A percentile compares a stretch with the other conserved stretches of the same genome.
Evolutionary conservation across 2,888 invertebrate genomes (phyloP).

Genomic region (Dioctria rufipes): DNA sequence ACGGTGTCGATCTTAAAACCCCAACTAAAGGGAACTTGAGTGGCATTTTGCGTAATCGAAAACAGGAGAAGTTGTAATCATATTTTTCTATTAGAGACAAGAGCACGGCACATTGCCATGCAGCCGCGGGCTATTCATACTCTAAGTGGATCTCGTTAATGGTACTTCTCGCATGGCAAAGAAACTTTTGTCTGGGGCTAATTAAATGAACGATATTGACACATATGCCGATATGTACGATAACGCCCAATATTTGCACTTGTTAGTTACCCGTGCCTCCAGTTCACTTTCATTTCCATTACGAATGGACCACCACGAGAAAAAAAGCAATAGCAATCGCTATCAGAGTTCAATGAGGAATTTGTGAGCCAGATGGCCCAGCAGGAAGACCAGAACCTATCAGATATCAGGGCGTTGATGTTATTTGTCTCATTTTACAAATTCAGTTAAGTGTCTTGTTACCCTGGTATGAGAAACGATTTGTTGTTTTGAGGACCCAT

Average conservation of each 20-base stretch:
- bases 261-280: constrained; percentile 15
- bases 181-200: constrained; percentile 34
- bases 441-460: constrained; percentile 56
- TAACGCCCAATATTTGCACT: constrained; percentile 56
- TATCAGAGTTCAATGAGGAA: constrained; percentile 18
- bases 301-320: neutral
- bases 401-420: constrained; percentile 57
- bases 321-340: neutral
- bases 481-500: constrained; percentile 55
- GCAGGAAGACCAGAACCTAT: constrained; percentile 40
- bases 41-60: constrained; percentile 44
- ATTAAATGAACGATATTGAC: constrained; percentile 58
- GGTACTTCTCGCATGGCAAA: constrained; percentile 15
- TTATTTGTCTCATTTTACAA: constrained; percentile 55
- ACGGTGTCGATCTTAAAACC: constrained; percentile 53
- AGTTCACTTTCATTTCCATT: neutral
- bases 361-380: constrained; percentile 48
- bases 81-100: constrained; percentile 43
- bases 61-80: constrained; percentile 46
- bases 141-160: constrained; percentile 45
- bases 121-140: constrained; percentile 24
- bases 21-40: constrained; percentile 25
- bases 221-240: constrained; percentile 58
- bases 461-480: constrained; percentile 46
- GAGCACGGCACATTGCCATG: neutral